phyloP scores from a whole-genome alignment of 2,797 vertebrate genomes.

The Hirundo rustica region DNA sequence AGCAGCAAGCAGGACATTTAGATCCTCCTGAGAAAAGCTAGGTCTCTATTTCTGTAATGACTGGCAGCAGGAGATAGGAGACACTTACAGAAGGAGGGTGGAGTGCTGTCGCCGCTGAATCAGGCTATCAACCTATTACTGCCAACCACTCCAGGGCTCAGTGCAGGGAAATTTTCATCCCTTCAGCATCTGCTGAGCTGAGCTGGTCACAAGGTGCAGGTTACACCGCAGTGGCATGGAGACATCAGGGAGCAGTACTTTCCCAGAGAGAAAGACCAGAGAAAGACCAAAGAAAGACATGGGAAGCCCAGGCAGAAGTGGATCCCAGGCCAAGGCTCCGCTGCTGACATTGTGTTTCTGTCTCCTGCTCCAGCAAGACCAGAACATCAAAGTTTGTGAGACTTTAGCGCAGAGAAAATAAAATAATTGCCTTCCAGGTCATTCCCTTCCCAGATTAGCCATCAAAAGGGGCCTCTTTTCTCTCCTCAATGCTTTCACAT shows the following conservation, averaged over 20 bases:
- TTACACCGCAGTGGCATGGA: not conserved
- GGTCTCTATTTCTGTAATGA: slow-evolving; percentile 4
- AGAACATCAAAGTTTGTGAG: not conserved
- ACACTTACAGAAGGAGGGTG: slow-evolving; percentile 24
- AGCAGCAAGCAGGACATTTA: slow-evolving; percentile 36
- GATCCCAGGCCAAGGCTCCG: not conserved
- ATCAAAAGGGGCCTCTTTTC: not conserved
- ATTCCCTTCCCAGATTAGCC: not conserved
- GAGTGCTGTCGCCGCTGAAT: not conserved
- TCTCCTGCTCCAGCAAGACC: not conserved
- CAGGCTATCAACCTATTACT: not conserved
- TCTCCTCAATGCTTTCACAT: not conserved
- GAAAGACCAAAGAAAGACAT: not conserved
- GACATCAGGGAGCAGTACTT: not conserved
- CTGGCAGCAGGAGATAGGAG: slow-evolving; percentile 22
- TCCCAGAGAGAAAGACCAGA: not conserved
- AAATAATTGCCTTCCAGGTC: not conserved
- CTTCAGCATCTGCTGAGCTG: not conserved
- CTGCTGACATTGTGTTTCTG: not conserved
- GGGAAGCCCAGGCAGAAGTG: not conserved
- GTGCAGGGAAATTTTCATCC: not conserved
- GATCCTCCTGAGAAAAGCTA: slow-evolving; percentile 34
- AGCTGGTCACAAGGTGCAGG: not conserved
- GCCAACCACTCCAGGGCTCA: not conserved
- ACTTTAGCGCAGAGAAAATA: not conserved